Evolutionary conservation across 2,797 vertebrate species (phyloP).

Genomic region (Channa striata): DNA sequence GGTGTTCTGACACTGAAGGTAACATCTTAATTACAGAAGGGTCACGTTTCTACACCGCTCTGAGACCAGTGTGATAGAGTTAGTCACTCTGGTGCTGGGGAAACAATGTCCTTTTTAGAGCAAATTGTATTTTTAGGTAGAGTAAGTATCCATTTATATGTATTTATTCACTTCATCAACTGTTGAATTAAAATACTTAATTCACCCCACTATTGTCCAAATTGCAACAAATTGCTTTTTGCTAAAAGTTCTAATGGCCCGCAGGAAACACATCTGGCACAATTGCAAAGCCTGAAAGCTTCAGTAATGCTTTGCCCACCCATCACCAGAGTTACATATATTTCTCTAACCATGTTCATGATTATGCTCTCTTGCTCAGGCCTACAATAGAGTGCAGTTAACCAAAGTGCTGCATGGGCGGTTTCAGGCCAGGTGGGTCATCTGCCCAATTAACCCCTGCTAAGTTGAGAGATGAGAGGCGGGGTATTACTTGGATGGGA

Average conservation of each 20-base stretch:
- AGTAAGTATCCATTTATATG: neutral
- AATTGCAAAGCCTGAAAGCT: neutral
- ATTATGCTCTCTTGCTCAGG: neutral
- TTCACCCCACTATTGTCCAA: neutral
- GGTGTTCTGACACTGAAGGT: neutral
- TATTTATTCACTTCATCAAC: neutral
- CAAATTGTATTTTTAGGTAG: neutral
- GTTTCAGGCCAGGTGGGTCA: constrained; percentile 12
- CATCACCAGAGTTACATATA: neutral
- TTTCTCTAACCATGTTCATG: neutral
- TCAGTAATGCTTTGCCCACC: neutral
- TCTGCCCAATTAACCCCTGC: constrained; percentile 21
- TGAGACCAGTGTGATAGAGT: too few relatives aligned
- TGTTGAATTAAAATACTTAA: neutral
- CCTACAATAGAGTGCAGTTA: neutral
- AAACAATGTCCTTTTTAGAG: neutral
- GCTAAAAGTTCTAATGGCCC: neutral
- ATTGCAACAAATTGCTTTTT: neutral
- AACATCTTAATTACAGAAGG: neutral
- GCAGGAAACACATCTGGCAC: neutral
- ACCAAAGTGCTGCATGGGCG: constrained; percentile 4
- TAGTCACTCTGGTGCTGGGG: too few relatives aligned
- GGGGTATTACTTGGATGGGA: neutral
- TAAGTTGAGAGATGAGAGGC: constrained; percentile 1
- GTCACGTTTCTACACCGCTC: neutral